Evolutionary conservation across 2,797 vertebrate genomes (phyloP), one percentile per base, ranked within the genome.

Genomic region (Peromyscus nudipes): DNA sequence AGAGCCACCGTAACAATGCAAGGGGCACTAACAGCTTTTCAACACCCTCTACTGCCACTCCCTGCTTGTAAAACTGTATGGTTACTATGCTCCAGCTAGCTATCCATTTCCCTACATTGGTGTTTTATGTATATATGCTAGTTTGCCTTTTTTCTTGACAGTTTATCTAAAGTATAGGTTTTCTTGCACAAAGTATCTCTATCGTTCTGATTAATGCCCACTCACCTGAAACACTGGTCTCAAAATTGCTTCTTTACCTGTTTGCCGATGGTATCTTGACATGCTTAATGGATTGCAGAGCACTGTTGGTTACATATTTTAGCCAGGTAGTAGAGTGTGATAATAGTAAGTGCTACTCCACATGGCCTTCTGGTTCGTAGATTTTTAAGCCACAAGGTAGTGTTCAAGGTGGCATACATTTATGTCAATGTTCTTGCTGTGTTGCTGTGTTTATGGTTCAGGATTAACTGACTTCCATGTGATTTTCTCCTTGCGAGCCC

Each of bases 151-250:
- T 97, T 94, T 90, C 73, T 80, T 82, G 57, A 31, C 64, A 69
- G 55, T 93, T 92, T 91, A 69, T 97, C 71, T 96, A 57, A 91
- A 96, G 49, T 77, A 65, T 71, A 96, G 92, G 12, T 43, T 98
- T 96, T 77, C 49, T 67, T 96, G 80, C 13, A 87, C 65, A 31
- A 25, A 92, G 97, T 91, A 90, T 92, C 87, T 89, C 27, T 84
- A 60, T 11, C 1, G 16, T 96, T 92, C 77, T 95, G 85, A 97
- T 92, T 89, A 92, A 92, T n/a, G 1, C 14, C 31, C 65, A 14
- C 81, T 93, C 94, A 90, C 21, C 9, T 86, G 89, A 96, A 94
- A 80, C 21, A 91, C 60, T 82, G 60, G 77, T 89, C 60, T 6
- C 55, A 89, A 89, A 92, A 37, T 93, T 71, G 23, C 6, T 88